Conservation (phyloP, 1,140 invertebrate genomes). For the Asobara japonica region DNA sequence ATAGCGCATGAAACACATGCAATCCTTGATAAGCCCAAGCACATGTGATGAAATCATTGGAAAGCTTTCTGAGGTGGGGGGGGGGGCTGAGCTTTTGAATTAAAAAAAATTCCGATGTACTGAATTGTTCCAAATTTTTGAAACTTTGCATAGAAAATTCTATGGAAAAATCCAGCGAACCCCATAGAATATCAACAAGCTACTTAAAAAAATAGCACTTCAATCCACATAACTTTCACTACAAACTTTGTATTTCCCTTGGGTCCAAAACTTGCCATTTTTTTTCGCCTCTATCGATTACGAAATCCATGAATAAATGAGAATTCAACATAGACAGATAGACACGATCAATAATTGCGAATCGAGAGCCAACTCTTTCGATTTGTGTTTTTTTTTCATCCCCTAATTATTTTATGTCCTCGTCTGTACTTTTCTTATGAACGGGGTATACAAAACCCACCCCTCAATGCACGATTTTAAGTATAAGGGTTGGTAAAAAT, state of each 20-base stretch:
- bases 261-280: no score
- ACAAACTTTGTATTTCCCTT: no score
- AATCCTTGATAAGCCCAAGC: constrained; percentile 61
- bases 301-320: constrained; percentile 4
- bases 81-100: constrained; percentile 27
- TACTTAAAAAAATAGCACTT: no score
- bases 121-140: no score
- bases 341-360: background rate
- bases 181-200: no score
- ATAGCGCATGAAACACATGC: constrained; percentile 58
- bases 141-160: no score
- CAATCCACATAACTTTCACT: no score
- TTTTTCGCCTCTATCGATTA: background rate
- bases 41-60: constrained; percentile 41
- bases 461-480: background rate
- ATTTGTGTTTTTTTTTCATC: background rate
- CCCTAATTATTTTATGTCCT: background rate
- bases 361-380: constrained; percentile 3
- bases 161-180: no score
- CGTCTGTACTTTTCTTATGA: background rate
- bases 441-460: background rate
- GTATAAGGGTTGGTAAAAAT: background rate
- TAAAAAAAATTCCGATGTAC: no score
- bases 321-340: background rate
- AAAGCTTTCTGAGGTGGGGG: constrained; percentile 30